A percentile compares a stretch with the other conserved stretches of the same genome.
phyloP scores from a whole-genome alignment of 1,140 invertebrate species.

The Tachypleus tridentatus region DNA sequence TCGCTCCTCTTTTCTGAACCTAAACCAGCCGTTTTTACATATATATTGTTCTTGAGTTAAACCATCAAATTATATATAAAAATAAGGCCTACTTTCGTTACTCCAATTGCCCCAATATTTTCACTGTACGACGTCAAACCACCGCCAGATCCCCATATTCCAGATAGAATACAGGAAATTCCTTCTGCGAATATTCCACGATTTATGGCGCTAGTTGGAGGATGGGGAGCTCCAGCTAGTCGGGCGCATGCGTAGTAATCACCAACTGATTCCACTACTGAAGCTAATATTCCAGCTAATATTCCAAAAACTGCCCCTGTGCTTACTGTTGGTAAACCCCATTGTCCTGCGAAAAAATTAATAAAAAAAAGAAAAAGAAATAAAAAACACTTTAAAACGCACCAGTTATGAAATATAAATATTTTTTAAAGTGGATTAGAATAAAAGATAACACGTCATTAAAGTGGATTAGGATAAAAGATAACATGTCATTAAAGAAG shows the following conservation, averaged over 20 bases:
- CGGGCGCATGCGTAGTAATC: slow-evolving; percentile 76
- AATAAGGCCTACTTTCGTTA: slow-evolving; percentile 36
- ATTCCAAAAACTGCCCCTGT: slow-evolving; percentile 61
- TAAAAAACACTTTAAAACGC: background rate
- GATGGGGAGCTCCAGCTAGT: slow-evolving; percentile 63
- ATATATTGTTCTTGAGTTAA: background rate
- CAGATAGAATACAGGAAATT: slow-evolving; percentile 64
- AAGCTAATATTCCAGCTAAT: slow-evolving; percentile 62
- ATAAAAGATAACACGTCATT: too few species aligned
- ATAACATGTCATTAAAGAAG: too few species aligned
- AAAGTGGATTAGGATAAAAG: too few species aligned
- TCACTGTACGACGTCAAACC: slow-evolving; percentile 73
- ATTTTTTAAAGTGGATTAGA: too few species aligned
- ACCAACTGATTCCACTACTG: slow-evolving; percentile 72
- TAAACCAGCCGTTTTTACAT: too few species aligned
- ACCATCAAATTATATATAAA: background rate
- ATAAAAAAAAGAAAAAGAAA: background rate
- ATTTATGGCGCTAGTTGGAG: slow-evolving; percentile 72
- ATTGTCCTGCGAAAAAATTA: slow-evolving; percentile 52
- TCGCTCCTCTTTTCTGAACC: too few species aligned
- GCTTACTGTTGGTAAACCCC: slow-evolving; percentile 61
- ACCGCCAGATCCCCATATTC: slow-evolving; percentile 64
- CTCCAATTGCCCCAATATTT: slow-evolving; percentile 76
- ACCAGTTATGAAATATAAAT: too few species aligned
- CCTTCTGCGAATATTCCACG: slow-evolving; percentile 73